These are phyloP conservation scores for Istiophorus platypterus DNA, from an alignment of 2,113 vertebrate species.

Conservation along the genomic window DNA sequence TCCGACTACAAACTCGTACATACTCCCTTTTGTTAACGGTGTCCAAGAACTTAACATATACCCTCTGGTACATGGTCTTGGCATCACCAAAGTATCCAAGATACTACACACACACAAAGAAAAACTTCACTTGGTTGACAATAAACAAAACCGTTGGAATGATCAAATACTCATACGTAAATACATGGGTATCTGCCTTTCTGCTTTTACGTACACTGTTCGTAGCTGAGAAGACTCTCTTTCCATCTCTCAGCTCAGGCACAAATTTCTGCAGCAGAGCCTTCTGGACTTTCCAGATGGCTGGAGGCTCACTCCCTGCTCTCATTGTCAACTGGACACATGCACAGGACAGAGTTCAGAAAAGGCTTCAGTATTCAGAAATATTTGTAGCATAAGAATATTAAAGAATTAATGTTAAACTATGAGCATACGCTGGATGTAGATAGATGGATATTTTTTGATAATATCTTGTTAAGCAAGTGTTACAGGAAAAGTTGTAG, in stretches of 20 bases:
- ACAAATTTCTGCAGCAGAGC: constrained; percentile 98
- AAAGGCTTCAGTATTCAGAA: constrained; percentile 13
- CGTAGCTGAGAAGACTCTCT: constrained; percentile 96
- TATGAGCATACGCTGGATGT: not conserved
- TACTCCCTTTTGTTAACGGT: constrained; percentile 98
- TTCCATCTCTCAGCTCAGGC: constrained; percentile 95
- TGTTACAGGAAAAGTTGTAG: not conserved
- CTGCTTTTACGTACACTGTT: constrained; percentile 91
- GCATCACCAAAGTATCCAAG: constrained; percentile 98
- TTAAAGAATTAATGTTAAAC: not conserved
- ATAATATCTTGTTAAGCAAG: no score
- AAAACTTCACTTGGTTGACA: not conserved
- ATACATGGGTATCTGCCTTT: not conserved
- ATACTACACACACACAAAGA: constrained; percentile 84
- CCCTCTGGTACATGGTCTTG: constrained; percentile 96
- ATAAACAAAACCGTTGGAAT: not conserved
- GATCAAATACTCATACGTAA: not conserved
- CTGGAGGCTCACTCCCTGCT: constrained; percentile 93
- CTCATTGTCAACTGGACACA: constrained; percentile 89
- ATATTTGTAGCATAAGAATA: not conserved
- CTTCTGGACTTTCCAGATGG: constrained; percentile 99
- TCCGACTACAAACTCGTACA: constrained; percentile 95
- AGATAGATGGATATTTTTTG: not conserved
- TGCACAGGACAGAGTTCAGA: constrained; percentile 7
- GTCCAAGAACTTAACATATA: constrained; percentile 98